Evolutionary conservation across 2,113 vertebrate genomes (phyloP), one percentile per base, ranked within the genome.

Genomic region (Acrocephalus kingi): DNA sequence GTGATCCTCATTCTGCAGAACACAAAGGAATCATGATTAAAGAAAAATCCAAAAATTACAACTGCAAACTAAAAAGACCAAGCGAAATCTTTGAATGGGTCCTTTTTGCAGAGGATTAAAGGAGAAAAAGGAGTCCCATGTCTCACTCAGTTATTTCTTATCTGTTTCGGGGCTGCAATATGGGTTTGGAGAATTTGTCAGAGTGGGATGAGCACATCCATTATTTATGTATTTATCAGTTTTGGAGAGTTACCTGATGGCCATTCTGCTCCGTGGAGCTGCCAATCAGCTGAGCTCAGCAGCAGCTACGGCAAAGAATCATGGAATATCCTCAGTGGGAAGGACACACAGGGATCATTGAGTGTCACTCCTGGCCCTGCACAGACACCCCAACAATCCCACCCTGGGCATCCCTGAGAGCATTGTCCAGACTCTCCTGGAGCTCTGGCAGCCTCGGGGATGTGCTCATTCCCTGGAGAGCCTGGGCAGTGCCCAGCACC

Each of bases 341-440:
- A 55, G 41, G 30, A 49, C 55, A 21, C 25, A 2, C 8, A 13
- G 55, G n/a, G 49, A 56, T 13, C 0, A 1, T 11, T 28, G 11
- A 41, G 46, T 15, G 30, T 25, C 41, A n/a, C 62, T 7, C 28
- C 54, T 49, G 35, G 7, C 23, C 45, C 45, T 39, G 69, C 54
- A 2, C 54, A 35, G n/a, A 41, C 11, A 15, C 39, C 28, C 30
- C 62, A 55, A 9, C 37, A 46, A 41, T 2, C 63, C 48, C 55
- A 13, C 4, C 24, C 46, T 41, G 48, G 0, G 17, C 43, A 75
- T 5, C 69, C 24, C 30, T 69, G 11, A 2, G 21, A 76, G 37
- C 0, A 0, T 4, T 76, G 2, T 18, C 33, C 52, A 24, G 81
- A 33, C 0, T 0, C 3, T 39, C 48, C 63, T 55, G 46, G 62